phyloP scores from a whole-genome alignment of 2,888 invertebrate species.

The Thereva unica region DNA sequence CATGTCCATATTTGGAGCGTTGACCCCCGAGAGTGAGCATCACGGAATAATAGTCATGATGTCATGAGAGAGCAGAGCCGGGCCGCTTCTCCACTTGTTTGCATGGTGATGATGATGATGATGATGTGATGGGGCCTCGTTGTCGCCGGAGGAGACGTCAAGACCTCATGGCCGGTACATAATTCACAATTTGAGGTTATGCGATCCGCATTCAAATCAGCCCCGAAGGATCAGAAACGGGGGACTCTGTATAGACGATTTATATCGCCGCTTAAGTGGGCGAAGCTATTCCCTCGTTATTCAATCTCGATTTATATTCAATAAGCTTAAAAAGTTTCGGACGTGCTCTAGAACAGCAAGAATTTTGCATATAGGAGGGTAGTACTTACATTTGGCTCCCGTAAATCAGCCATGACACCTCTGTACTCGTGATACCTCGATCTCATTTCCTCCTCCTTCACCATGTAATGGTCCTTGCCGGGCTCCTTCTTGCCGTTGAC shows the following conservation, averaged over 20 bases:
- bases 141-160: too few relatives aligned
- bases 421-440: slow-evolving; percentile 65
- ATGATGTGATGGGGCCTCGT: too few relatives aligned
- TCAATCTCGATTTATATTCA: too few relatives aligned
- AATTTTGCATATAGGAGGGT: background rate
- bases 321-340: background rate
- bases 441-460: slow-evolving; percentile 62
- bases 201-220: too few relatives aligned
- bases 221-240: too few relatives aligned
- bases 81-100: background rate
- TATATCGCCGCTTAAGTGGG: too few relatives aligned
- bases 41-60: slow-evolving; percentile 21
- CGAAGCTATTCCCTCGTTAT: too few relatives aligned
- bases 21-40: slow-evolving; percentile 23
- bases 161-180: too few relatives aligned
- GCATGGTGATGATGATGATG: too few relatives aligned
- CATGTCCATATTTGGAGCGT: slow-evolving; percentile 30
- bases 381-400: slow-evolving; percentile 58
- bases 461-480: slow-evolving; percentile 57
- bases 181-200: too few relatives aligned
- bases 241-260: too few relatives aligned
- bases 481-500: slow-evolving; percentile 56
- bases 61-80: slow-evolving; percentile 9
- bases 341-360: background rate
- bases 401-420: slow-evolving; percentile 55